Evolutionary conservation across 2,888 invertebrate species (phyloP), one percentile per base, ranked within the genome.

Genomic region (Chorisops tibialis): DNA sequence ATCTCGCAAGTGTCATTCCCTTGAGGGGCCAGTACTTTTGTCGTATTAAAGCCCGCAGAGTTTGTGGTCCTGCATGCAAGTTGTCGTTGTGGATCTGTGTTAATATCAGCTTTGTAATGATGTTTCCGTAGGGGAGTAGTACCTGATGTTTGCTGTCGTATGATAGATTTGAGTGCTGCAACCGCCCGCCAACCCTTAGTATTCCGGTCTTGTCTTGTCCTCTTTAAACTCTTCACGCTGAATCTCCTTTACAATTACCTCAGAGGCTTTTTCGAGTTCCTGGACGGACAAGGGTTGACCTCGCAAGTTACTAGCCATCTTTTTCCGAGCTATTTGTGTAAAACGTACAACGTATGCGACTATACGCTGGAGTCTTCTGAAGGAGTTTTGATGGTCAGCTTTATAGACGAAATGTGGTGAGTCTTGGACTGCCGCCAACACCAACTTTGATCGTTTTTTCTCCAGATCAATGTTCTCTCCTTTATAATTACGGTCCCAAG

Each of bases 21-120:
- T 61, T 49, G 2, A 70, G 61, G 1, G 67, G 65, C 70, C 71
- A 71, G 61, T 62, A 70, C 60, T 61, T 48, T 43, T 66, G 62
- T 24, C 67, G 58, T 14, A 67, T 39, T n/a, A 52, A 51, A 11
- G 52, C 50, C 9, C 63, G 24, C 12, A 64, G 43, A 4, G 59
- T 12, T 52, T 63, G 45, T 21, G 62, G 48, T 59, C 61, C 59
- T 12, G 30, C 35, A 61, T 66, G 59, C 37, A 54, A 19, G 35
- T 63, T 52, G n/a, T 50, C 43, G 9, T 43, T 39, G 21, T 63
- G 59, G 22, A 59, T 7, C 12, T 38, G 21, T 35, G 12, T 49
- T 18, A 62, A 19, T n/a, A 59, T 35, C 37, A 64, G 35, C 47
- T 63, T 63, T 9, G 41, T 49, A 7, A 67, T 41, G 6, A 22